Evolutionary conservation across 2,888 invertebrate genomes (phyloP), one percentile per base, ranked within the genome.

Genomic region (Phaedon cochleariae): DNA sequence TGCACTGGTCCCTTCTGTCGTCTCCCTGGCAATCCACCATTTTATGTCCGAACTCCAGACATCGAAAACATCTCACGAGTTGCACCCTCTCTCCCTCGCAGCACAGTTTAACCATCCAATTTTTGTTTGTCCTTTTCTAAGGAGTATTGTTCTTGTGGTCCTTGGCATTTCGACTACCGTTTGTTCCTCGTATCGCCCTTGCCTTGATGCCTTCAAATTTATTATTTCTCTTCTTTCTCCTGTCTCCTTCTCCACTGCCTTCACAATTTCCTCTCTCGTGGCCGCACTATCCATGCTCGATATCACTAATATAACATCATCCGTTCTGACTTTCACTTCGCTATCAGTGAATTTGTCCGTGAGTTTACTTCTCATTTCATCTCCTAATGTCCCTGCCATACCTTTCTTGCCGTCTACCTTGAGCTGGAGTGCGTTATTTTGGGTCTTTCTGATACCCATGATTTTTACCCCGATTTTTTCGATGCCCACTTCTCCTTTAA

Each of bases 11-110:
- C 9, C 20, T 18, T 1, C 57, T 46, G 41, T 65, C 55, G 10
- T 20, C 51, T 9, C 57, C 65, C 1, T 10, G 20, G 41, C 65
- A 65, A 5, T 29, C 22, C 1, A n/a, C n/a, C 9, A 21, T n/a
- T 22, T 20, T 18, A 22, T 65, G 65, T n/a, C 54, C 60, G n/a
- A 46, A 57, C 0, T 54, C 10, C 22, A 60, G 52, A n/a, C 65
- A 65, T 45, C 51, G 18, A 20, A 12, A 51, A 15, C 51, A 51
- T 12, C 51, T 51, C 1, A 6, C 2, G 7, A 20, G 12, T 2
- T 21, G 1, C 3, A 21, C 7, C 7, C 22, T 51, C 15, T 51
- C 51, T 15, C 20, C n/a, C n/a, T 21, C 1, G 22, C 51, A 2
- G 9, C 1, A 7, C 51, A 51, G 20, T 22, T 51, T 6, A 51